These are phyloP conservation scores for Lasioglossum lativentre DNA, from an alignment of 2,888 invertebrate species.

Conservation along the genomic window DNA sequence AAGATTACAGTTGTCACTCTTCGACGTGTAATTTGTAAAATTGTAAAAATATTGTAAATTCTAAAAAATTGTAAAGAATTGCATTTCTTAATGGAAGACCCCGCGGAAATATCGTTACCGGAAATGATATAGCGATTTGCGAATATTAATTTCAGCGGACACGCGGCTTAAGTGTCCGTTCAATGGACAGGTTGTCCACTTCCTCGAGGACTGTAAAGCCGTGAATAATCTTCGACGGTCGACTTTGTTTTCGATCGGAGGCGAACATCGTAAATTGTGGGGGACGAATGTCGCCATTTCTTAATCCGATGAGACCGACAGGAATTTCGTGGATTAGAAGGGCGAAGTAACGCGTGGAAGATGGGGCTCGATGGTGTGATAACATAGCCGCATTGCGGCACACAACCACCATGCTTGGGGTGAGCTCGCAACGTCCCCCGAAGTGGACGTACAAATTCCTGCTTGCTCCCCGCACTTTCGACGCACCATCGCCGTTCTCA, in stretches of 20 bases:
- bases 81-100: too few relatives aligned
- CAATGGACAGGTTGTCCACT: too few relatives aligned
- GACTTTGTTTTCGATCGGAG: not conserved
- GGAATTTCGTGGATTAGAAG: conserved; percentile 3
- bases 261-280: too few relatives aligned
- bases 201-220: too few relatives aligned
- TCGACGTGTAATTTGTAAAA: too few relatives aligned
- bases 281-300: not conserved
- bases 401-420: conserved; percentile 72
- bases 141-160: too few relatives aligned
- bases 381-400: conserved; percentile 82
- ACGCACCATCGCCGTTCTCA: conserved; percentile 18
- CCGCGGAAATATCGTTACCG: too few relatives aligned
- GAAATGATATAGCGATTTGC: too few relatives aligned
- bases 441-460: conserved; percentile 62
- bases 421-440: conserved; percentile 53
- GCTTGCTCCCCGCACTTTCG: conserved; percentile 40
- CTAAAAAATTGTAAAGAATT: too few relatives aligned
- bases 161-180: too few relatives aligned
- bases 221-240: not conserved
- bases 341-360: conserved; percentile 36
- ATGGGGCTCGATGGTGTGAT: conserved; percentile 76
- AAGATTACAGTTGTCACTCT: too few relatives aligned
- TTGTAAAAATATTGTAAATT: too few relatives aligned
- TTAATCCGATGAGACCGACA: conserved; percentile 26